Base-by-base conservation (phyloP, 2,797 vertebrate genomes). In the Mus minutoides region DNA sequence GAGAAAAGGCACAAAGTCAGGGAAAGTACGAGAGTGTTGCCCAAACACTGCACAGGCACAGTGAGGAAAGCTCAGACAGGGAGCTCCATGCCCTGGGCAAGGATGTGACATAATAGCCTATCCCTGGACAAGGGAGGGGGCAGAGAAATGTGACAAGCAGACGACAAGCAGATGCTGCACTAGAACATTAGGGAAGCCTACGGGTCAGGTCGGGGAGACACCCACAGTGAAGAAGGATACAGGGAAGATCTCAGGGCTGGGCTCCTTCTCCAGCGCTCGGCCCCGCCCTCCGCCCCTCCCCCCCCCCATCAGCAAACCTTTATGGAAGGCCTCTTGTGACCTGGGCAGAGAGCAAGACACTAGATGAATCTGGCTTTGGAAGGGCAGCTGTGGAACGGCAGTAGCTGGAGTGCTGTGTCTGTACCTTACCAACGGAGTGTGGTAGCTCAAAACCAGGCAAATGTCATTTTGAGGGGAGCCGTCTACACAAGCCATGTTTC, bases 21-120 rank as follows among this genome's bases (percentile, higher is more conserved):
- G 62, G 62, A 67, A 96, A 78, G 85, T 77, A 58, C 49, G 60
- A 93, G 94, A 84, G 26, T 67, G 21, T 93, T 77, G 89, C 37
- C 56, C 49, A 79, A 52, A 75, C n/a, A 40, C 26, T 69, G 58
- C 75, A 9, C 31, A 52, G 86, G 26, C 95, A 37, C 40, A 67
- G 60, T 37, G 43, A 80, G 67, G 26, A 46, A 78, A 90, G 54
- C 37, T 58, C 26, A 40, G 43, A 49, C 21, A 29, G 43, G 29
- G 16, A 52, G 24, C 16, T 83, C 37, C 73, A 5, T 16, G 37
- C 17, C 4, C 69, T 6, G 26, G 6, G 5, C 31, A 3, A 24
- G 1, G 22, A 2, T 14, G 13, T 2, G 8, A 49, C 4, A 13
- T 14, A 21, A 73, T 34, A 71, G 19, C 58, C 56, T 60, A 8